Evolutionary conservation across 37 sponge, comb jelly and placozoan genomes (phyloP).

Genomic region (Beroe forskalii): DNA sequence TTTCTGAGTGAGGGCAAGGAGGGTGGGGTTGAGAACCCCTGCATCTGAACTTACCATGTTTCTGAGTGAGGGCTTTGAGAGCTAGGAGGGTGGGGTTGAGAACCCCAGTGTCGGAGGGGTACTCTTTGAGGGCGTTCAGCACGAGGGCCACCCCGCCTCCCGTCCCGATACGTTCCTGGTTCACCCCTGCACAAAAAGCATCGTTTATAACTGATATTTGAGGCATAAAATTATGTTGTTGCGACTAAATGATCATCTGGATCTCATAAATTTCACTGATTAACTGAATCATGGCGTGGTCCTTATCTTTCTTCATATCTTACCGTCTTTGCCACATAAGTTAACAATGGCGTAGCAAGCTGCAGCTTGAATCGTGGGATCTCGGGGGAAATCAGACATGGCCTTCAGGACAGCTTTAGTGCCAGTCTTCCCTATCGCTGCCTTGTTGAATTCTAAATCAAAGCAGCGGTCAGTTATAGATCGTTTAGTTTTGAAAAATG

Average conservation of each 20-base stretch:
- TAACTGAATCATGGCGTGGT: too few relatives aligned
- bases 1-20: too few relatives aligned
- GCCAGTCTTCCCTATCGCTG: slow-evolving; percentile 42
- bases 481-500: too few relatives aligned
- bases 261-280: too few relatives aligned
- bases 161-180: slow-evolving; percentile 25
- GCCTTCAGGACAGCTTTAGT: slow-evolving; percentile 53
- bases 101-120: slow-evolving; percentile 52
- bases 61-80: slow-evolving; percentile 65
- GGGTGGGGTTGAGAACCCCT: too few relatives aligned
- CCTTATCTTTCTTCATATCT: too few relatives aligned
- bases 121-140: slow-evolving; percentile 42
- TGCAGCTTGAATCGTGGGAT: slow-evolving; percentile 52
- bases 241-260: too few relatives aligned
- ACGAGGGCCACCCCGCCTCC: slow-evolving; percentile 35
- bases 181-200: slow-evolving; percentile 30
- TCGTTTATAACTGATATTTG: too few relatives aligned
- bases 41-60: slow-evolving; percentile 62
- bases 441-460: slow-evolving; percentile 61
- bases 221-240: too few relatives aligned
- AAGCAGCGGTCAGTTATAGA: too few relatives aligned
- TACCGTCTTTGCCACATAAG: slow-evolving; percentile 53
- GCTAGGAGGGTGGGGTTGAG: slow-evolving; percentile 57
- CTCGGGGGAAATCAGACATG: slow-evolving; percentile 60
- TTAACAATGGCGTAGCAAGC: slow-evolving; percentile 62